phyloP scores from a whole-genome alignment of 2,113 vertebrate genomes.

The Mobula birostris region DNA sequence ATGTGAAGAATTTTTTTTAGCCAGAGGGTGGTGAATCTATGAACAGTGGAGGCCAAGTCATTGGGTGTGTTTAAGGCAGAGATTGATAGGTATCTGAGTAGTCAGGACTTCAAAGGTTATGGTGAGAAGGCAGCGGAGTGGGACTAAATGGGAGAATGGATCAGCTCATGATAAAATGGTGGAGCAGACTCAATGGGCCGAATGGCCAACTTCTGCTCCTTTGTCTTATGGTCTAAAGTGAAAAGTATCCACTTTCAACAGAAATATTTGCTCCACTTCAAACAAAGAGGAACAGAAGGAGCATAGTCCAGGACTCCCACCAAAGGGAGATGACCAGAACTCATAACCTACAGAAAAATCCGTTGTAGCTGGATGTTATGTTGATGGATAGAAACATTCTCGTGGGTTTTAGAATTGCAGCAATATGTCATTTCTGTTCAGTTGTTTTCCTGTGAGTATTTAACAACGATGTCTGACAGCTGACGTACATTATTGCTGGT shows the following conservation, averaged over 20 bases:
- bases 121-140: too few species aligned
- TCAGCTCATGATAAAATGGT: too few species aligned
- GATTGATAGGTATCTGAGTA: too few species aligned
- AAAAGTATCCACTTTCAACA: neutral
- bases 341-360: neutral
- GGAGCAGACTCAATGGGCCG: too few species aligned
- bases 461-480: neutral
- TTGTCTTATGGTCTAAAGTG: neutral
- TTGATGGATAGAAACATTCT: neutral
- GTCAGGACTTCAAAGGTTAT: too few species aligned
- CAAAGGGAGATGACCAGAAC: neutral
- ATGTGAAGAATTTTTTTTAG: too few species aligned
- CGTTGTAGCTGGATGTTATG: neutral
- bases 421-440: neutral
- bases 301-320: neutral
- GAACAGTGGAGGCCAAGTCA: too few species aligned
- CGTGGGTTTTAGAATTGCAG: neutral
- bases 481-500: neutral
- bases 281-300: neutral
- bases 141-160: too few species aligned
- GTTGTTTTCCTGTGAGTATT: neutral
- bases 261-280: neutral
- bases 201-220: too few species aligned
- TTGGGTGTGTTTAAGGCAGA: too few species aligned
- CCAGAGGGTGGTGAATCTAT: too few species aligned